Evolutionary conservation across 2,888 invertebrate species (phyloP).

Genomic region (Choristoneura rosaceana): DNA sequence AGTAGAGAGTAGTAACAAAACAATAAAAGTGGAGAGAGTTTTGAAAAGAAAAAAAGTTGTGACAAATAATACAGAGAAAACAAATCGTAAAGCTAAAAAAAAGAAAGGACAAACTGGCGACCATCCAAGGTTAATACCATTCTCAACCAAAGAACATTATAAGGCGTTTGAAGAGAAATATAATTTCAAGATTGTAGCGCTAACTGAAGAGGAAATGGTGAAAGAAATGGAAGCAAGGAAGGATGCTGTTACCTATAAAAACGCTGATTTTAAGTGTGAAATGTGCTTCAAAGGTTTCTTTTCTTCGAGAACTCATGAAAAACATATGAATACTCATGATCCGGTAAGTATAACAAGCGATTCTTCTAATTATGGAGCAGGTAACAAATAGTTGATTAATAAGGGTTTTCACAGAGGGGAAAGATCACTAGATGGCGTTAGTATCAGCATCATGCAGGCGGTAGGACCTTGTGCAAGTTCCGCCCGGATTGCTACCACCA

Average conservation of each 20-base stretch:
- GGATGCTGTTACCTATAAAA: constrained; percentile 14
- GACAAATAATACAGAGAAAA: neutral
- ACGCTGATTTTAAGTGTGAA: constrained; percentile 20
- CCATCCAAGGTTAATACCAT: constrained; percentile 3
- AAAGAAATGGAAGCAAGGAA: constrained; percentile 24
- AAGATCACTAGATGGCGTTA: too few relatives aligned
- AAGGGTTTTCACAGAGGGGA: too few relatives aligned
- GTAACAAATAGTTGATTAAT: neutral
- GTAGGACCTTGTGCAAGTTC: too few relatives aligned
- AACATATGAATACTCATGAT: constrained; percentile 71
- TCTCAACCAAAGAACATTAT: constrained; percentile 8
- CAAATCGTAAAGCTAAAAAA: constrained; percentile 17
- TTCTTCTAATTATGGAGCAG: neutral
- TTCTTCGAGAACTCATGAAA: constrained; percentile 41
- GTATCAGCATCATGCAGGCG: too few relatives aligned
- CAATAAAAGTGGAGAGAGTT: neutral
- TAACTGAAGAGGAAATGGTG: constrained; percentile 20
- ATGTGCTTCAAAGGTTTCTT: constrained; percentile 21
- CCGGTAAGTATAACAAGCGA: constrained; percentile 51
- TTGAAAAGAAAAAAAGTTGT: neutral
- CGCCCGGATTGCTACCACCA: too few relatives aligned
- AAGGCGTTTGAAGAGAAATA: constrained; percentile 32
- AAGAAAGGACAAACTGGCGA: constrained; percentile 14
- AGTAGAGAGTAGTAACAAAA: neutral
- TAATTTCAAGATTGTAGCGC: constrained; percentile 21